Conservation (phyloP, 2,888 invertebrate genomes). For the Pilophorus perplexus region DNA sequence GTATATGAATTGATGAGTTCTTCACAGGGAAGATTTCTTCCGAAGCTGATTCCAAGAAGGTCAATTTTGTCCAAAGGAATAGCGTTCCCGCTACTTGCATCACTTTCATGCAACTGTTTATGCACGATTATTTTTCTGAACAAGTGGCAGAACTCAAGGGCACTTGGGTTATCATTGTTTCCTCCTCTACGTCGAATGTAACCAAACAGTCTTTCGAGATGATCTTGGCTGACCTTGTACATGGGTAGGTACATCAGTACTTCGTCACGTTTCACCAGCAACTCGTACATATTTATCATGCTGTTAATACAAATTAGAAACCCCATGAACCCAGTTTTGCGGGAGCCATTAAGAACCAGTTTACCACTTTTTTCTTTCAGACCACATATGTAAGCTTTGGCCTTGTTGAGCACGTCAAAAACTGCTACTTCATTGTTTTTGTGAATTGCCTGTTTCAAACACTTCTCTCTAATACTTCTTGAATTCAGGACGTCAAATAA, state of each 20-base stretch:
- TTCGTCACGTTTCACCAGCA: not conserved
- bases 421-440: not conserved
- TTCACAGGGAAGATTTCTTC: not conserved
- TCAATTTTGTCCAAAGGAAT: slow-evolving; percentile 35
- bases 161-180: slow-evolving; percentile 7
- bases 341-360: too few relatives aligned
- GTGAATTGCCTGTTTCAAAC: too few relatives aligned
- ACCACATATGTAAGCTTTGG: too few relatives aligned
- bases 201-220: not conserved
- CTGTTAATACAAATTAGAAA: slow-evolving; percentile 7
- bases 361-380: too few relatives aligned
- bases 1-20: not conserved
- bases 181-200: not conserved
- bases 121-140: slow-evolving; percentile 6
- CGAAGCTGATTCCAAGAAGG: not conserved
- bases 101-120: slow-evolving; percentile 31
- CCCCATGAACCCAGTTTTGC: not conserved
- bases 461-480: too few relatives aligned
- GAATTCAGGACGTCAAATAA: too few relatives aligned
- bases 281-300: slow-evolving; percentile 1
- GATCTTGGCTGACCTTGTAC: slow-evolving; percentile 5
- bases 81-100: slow-evolving; percentile 30
- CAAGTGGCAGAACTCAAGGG: slow-evolving; percentile 2
- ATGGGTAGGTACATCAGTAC: not conserved
- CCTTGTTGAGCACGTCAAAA: too few relatives aligned